Percentiles rank a stretch among this genome's conserved stretches.
These are phyloP conservation scores for Microcebus griseorufus DNA, from an alignment of 2,113 vertebrate species.

Conservation along the genomic window DNA sequence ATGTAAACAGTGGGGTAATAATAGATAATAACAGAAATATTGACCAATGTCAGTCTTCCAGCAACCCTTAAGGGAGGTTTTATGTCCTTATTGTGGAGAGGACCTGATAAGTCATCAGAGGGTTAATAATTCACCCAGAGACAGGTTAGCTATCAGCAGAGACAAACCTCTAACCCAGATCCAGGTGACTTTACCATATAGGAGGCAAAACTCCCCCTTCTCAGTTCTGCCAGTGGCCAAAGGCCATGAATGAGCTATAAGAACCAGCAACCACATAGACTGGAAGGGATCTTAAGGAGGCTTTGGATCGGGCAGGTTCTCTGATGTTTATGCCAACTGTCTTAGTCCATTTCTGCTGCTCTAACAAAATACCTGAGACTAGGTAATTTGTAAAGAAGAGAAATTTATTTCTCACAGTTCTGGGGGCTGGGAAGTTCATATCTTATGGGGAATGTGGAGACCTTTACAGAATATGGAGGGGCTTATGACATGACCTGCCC, in stretches of 20 bases:
- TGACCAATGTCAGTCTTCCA: background rate
- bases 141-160: background rate
- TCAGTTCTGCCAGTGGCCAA: background rate
- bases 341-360: background rate
- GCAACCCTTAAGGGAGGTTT: background rate
- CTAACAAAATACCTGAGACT: background rate
- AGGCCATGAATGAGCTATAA: background rate
- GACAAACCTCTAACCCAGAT: background rate
- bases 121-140: background rate
- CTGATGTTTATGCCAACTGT: background rate
- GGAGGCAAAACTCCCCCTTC: background rate
- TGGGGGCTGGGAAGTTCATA: background rate
- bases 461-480: background rate
- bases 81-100: background rate
- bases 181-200: background rate
- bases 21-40: background rate
- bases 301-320: background rate
- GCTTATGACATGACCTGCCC: background rate
- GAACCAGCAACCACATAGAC: background rate
- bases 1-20: background rate
- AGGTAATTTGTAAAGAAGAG: background rate
- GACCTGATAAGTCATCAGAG: background rate
- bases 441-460: background rate
- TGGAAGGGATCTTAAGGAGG: background rate
- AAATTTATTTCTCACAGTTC: background rate